A percentile compares a stretch with the other conserved stretches of the same genome.
These are phyloP conservation scores for Neomorphus geoffroyi DNA, from an alignment of 2,797 vertebrate genomes.

Conservation along the genomic window DNA sequence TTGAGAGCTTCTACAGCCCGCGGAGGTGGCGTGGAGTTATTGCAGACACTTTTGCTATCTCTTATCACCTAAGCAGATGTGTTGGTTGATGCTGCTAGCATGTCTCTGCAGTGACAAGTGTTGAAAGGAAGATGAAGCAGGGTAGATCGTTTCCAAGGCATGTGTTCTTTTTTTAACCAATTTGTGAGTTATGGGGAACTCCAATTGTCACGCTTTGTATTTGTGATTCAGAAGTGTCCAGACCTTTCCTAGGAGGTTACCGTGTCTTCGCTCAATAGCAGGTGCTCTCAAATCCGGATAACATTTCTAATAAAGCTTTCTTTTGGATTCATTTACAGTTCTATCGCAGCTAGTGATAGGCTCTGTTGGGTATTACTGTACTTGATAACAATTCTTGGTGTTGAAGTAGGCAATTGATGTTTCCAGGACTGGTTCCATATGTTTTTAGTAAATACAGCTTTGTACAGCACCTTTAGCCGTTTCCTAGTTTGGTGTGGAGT, in stretches of 20 bases:
- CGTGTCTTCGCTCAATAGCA: background rate
- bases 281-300: background rate
- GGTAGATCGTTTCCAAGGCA: background rate
- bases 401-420: background rate
- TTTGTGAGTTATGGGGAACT: background rate
- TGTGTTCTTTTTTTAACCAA: background rate
- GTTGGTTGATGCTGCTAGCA: background rate
- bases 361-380: background rate
- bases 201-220: background rate
- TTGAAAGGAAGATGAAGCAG: background rate
- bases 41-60: background rate
- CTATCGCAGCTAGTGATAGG: accelerated
- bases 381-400: accelerated
- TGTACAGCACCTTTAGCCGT: background rate
- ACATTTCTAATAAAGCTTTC: background rate
- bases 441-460: background rate
- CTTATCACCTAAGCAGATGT: background rate
- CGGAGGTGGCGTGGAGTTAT: background rate
- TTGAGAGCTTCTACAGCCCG: background rate
- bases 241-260: accelerated
- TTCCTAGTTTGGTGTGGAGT: background rate
- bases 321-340: background rate
- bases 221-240: background rate
- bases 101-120: background rate
- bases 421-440: background rate